Evolutionary conservation across 2,113 vertebrate species (phyloP).

Genomic region (Calcarius ornatus): DNA sequence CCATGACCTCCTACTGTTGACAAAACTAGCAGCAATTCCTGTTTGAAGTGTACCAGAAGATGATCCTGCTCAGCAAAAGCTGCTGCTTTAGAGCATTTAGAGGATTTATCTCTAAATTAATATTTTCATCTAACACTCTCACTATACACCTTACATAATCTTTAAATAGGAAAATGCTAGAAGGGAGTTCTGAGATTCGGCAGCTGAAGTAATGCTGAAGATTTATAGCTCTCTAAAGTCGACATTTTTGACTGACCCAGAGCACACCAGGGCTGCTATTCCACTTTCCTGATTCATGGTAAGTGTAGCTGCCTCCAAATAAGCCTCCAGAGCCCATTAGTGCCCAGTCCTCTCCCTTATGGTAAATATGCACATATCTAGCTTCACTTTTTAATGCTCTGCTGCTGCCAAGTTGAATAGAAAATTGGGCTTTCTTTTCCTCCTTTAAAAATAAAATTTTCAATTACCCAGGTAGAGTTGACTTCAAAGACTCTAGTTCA

Average conservation of each 20-base stretch:
- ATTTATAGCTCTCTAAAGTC: conserved; percentile 73
- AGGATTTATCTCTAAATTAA: conserved; percentile 79
- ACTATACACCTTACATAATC: conserved; percentile 72
- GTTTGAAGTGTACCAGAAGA: conserved; percentile 69
- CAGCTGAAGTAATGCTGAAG: conserved; percentile 62
- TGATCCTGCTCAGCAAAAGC: conserved; percentile 62
- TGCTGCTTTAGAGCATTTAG: conserved; percentile 60
- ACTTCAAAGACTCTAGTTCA: conserved; percentile 17
- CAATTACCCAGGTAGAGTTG: neutral
- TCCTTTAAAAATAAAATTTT: conserved; percentile 1
- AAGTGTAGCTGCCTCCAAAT: conserved; percentile 76
- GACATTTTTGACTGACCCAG: conserved; percentile 77
- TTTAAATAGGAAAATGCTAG: conserved; percentile 73
- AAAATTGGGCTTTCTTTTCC: conserved; percentile 27
- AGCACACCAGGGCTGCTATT: conserved; percentile 70
- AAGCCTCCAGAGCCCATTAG: conserved; percentile 70
- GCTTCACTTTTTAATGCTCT: conserved; percentile 48
- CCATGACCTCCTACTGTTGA: conserved; percentile 75
- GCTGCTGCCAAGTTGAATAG: conserved; percentile 46
- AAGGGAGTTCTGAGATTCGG: conserved; percentile 58
- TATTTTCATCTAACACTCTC: conserved; percentile 73
- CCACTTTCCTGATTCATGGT: conserved; percentile 75
- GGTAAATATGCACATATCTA: conserved; percentile 69
- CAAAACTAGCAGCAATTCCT: conserved; percentile 73
- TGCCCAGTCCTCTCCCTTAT: conserved; percentile 53